These are phyloP conservation scores for Microcebus griseorufus DNA, from an alignment of 2,113 vertebrate species.

Conservation along the genomic window DNA sequence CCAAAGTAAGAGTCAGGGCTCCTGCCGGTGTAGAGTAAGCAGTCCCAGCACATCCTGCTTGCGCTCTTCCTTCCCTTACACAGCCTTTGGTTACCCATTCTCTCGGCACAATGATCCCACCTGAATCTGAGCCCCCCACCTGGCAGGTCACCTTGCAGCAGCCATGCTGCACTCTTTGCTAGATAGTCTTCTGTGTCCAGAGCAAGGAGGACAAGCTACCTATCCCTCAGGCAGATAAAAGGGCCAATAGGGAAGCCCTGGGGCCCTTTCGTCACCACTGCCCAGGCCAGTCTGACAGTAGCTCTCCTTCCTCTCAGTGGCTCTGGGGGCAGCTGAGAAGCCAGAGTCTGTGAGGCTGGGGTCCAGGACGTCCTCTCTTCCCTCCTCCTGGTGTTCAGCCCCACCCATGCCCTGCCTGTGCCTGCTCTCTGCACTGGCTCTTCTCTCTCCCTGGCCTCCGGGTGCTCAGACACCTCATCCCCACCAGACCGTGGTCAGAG, in stretches of 20 bases:
- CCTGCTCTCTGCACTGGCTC: background rate
- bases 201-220: background rate
- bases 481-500: background rate
- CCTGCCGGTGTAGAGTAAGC: background rate
- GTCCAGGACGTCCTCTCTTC: background rate
- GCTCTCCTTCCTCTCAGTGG: background rate
- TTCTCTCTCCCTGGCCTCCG: background rate
- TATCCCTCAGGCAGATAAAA: background rate
- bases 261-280: background rate
- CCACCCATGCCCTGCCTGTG: background rate
- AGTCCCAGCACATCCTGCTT: background rate
- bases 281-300: background rate
- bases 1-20: background rate
- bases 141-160: background rate
- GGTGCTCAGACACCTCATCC: background rate
- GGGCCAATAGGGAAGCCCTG: conserved; percentile 28
- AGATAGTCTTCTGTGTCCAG: background rate
- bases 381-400: background rate
- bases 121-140: background rate
- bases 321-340: background rate
- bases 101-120: background rate
- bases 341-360: background rate
- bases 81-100: background rate
- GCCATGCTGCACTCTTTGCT: background rate
- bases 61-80: background rate